These are phyloP conservation scores for Halictus ligatus DNA, from an alignment of 2,888 invertebrate species.

Conservation along the genomic window DNA sequence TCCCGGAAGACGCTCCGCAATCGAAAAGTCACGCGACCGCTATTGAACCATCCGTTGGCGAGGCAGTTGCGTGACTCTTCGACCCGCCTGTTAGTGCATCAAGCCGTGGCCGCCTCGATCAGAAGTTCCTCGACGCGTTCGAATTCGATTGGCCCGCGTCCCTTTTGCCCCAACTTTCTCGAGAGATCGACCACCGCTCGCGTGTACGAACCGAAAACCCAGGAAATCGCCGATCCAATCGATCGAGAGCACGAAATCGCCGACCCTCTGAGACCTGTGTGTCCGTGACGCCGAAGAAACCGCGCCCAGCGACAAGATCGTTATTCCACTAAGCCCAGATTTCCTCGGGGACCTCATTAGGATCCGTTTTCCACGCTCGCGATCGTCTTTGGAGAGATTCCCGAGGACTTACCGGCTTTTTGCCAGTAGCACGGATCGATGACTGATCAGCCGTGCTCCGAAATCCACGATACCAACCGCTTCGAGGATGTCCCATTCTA, in stretches of 20 bases:
- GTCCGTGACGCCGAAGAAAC: constrained; percentile 39
- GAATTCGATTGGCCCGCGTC: constrained; percentile 17
- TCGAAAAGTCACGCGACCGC: constrained; percentile 40
- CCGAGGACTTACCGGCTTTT: not conserved
- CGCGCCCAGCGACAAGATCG: constrained; percentile 64
- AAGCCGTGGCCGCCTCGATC: constrained; percentile 15
- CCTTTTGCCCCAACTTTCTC: not conserved
- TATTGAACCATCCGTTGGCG: constrained; percentile 37
- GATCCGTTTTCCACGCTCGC: constrained; percentile 54
- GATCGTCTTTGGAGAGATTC: constrained; percentile 46
- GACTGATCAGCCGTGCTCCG: not conserved
- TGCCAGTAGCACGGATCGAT: not conserved
- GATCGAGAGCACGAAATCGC: constrained; percentile 35
- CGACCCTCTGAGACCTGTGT: constrained; percentile 16
- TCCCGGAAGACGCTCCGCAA: not conserved
- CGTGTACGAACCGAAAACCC: constrained; percentile 8
- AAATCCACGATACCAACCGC: not conserved
- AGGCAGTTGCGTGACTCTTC: constrained; percentile 30
- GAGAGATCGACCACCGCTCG: not conserved
- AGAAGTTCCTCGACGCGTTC: constrained; percentile 28
- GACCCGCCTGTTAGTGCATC: not conserved
- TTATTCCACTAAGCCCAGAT: constrained; percentile 66
- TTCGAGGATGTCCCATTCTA: not conserved
- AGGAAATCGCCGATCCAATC: constrained; percentile 24
- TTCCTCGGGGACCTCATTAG: constrained; percentile 71